phyloP scores from a whole-genome alignment of 2,888 invertebrate genomes.

The Nezara viridula region DNA sequence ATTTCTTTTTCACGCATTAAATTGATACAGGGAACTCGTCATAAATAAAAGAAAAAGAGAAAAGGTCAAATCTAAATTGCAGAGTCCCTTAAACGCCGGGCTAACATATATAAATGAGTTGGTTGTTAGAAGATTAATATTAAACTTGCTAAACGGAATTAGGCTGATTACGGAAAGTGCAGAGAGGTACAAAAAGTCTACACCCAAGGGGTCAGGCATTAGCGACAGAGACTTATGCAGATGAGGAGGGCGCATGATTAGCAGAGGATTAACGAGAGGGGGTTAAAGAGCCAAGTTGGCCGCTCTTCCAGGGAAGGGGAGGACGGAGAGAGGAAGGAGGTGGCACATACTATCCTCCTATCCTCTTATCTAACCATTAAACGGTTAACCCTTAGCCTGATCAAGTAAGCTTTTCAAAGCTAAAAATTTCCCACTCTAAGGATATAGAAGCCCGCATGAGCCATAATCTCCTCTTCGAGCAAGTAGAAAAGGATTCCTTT shows the following conservation, averaged over 20 bases:
- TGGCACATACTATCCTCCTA: not conserved
- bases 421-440: not conserved
- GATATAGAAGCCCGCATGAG: not conserved
- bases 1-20: not conserved
- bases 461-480: not conserved
- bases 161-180: conserved; percentile 33
- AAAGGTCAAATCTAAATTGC: not conserved
- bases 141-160: conserved; percentile 17
- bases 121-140: conserved; percentile 27
- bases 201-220: conserved; percentile 23
- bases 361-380: not conserved
- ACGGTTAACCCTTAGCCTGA: not conserved
- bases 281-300: not conserved
- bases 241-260: conserved; percentile 26
- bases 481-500: not conserved
- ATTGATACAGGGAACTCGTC: not conserved
- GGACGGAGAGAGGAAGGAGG: too few relatives aligned
- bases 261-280: conserved; percentile 6
- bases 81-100: not conserved
- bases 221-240: conserved; percentile 43
- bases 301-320: not conserved
- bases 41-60: not conserved
- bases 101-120: not conserved
- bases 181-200: conserved; percentile 13
- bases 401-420: not conserved